Evolutionary conservation across 2,113 vertebrate species (phyloP), one percentile per base, ranked within the genome.

Genomic region (Oreochromis aureus): DNA sequence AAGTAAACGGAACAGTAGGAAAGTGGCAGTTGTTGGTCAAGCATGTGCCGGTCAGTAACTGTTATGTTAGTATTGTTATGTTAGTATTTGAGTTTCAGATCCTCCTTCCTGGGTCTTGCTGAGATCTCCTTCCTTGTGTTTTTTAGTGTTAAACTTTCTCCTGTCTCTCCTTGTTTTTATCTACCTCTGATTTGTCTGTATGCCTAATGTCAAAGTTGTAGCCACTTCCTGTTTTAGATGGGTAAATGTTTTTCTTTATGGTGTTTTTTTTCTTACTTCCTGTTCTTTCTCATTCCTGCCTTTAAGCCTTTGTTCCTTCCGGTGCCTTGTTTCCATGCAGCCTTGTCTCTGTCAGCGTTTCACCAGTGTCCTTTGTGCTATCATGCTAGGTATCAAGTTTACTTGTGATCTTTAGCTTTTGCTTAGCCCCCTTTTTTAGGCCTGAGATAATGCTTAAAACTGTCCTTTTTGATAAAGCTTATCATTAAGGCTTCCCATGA

Each of bases 111-210:
- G 15, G 27, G 15, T 61, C 58, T 61, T 61, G 58, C 5, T 61
- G 58, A 61, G 32, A 7, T 36, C 10, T 36, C 59, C 32, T 36
- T 0, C 59, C 59, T 63, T 63, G 16, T 36, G 32, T 63, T 63
- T 63, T 36, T 63, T 6, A 19, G 16, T 63, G 30, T 34, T 63
- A 34, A 63, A 63, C 59, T 36, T 63, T 63, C 18, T 63, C 3
- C 18, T 63, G 2, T 12, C 2, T 63, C 18, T 36, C 32, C 59
- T 36, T 63, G 32, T 63, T 63, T 63, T 63, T 63, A 34, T 36
- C 0, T 36, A 32, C 32, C 1, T n/a, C 59, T 0, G 10, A 63
- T 63, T 36, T 63, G 5, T 36, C 34, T 63, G 0, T 11, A 36
- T 63, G 32, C 6, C 32, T 36, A 11, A 63, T 63, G 16, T 36